These are phyloP conservation scores for Rhamnusium bicolor DNA, from an alignment of 2,888 invertebrate species.

Conservation along the genomic window DNA sequence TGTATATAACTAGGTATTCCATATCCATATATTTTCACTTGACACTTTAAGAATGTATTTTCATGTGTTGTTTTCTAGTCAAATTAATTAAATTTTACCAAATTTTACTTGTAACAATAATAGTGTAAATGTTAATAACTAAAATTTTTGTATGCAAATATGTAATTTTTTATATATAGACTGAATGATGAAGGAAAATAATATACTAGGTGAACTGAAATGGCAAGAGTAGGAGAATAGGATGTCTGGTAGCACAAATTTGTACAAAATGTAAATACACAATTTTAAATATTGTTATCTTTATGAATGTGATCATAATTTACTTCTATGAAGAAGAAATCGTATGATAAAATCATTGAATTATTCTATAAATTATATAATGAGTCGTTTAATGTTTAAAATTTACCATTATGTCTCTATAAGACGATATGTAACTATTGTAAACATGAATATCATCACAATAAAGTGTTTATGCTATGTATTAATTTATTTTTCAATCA, in stretches of 20 bases:
- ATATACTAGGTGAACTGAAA: slow-evolving; percentile 12
- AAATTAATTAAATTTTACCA: slow-evolving; percentile 37
- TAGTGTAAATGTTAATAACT: slow-evolving; percentile 44
- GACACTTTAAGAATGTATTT: neutral
- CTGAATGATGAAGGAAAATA: slow-evolving; percentile 40
- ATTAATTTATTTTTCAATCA: slow-evolving; percentile 2
- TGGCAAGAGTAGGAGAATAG: slow-evolving; percentile 16
- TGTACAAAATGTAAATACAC: slow-evolving; percentile 68
- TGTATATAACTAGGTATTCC: too few relatives aligned
- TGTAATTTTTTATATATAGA: slow-evolving; percentile 49
- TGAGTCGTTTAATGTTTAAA: slow-evolving; percentile 58
- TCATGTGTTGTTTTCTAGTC: slow-evolving; percentile 31
- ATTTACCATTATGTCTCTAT: slow-evolving; percentile 57
- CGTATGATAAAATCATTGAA: slow-evolving; percentile 40
- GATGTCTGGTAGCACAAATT: slow-evolving; percentile 55
- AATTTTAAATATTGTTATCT: slow-evolving; percentile 62
- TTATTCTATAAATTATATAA: slow-evolving; percentile 53
- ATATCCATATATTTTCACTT: neutral
- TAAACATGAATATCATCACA: slow-evolving; percentile 55
- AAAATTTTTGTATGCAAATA: slow-evolving; percentile 39
- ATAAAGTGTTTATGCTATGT: slow-evolving; percentile 60
- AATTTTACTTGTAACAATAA: slow-evolving; percentile 49
- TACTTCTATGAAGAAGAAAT: slow-evolving; percentile 53
- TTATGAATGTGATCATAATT: slow-evolving; percentile 66
- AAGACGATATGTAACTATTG: slow-evolving; percentile 58